A percentile compares a stretch with the other conserved stretches of the same genome.
Evolutionary conservation across 2,113 vertebrate species (phyloP).

Genomic region (Pseudorectes ferrugineus): DNA sequence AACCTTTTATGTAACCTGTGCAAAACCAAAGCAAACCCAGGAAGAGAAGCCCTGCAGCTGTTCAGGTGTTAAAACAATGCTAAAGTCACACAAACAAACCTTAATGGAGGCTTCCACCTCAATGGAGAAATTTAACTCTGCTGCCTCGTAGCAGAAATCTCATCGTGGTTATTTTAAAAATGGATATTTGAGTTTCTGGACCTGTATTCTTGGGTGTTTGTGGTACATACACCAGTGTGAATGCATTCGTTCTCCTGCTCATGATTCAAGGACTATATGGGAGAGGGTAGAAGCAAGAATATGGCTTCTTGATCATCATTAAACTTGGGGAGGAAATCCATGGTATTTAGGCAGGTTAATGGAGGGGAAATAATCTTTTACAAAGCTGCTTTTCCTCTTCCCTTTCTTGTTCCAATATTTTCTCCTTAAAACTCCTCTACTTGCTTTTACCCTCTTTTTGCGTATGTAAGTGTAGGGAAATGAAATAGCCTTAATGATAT

Average conservation of each 20-base stretch:
- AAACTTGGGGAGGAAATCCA: not conserved
- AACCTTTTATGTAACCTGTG: not conserved
- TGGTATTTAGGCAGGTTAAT: not conserved
- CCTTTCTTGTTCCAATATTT: not conserved
- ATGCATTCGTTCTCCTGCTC: not conserved
- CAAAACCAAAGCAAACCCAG: not conserved
- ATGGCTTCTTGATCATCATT: not conserved
- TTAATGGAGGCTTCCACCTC: not conserved
- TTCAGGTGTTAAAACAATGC: not conserved
- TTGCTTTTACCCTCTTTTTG: not conserved
- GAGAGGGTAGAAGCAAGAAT: not conserved
- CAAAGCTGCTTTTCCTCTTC: not conserved
- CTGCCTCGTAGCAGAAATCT: not conserved
- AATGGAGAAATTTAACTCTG: not conserved
- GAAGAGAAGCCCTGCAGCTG: not conserved
- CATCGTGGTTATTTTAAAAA: not conserved
- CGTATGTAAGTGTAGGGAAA: not conserved
- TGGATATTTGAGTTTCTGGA: not conserved
- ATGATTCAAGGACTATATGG: not conserved
- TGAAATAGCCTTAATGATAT: slow-evolving; percentile 9
- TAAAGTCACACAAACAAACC: not conserved
- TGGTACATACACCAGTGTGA: not conserved
- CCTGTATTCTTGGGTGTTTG: fast-evolving
- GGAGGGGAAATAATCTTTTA: not conserved
- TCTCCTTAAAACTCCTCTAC: not conserved